These are phyloP conservation scores for Allacma fusca DNA, from an alignment of 2,888 invertebrate species.

Conservation along the genomic window DNA sequence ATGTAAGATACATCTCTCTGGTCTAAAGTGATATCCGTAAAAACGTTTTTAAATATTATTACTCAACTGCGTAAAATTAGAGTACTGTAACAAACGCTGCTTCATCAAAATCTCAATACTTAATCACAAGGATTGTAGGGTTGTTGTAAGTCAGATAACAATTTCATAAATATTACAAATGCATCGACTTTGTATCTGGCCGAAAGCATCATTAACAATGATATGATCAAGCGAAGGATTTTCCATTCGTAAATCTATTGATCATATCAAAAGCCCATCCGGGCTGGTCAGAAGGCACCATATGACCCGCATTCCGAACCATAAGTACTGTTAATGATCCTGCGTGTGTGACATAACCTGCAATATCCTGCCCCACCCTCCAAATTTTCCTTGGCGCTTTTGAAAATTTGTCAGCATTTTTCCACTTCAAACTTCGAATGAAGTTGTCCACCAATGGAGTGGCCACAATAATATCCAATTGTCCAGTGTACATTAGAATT, in stretches of 20 bases:
- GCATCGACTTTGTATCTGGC: too few relatives aligned
- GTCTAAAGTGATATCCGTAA: too few relatives aligned
- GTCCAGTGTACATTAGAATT: slow-evolving; percentile 87
- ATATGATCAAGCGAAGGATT: too few relatives aligned
- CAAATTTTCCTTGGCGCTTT: slow-evolving; percentile 74
- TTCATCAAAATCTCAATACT: too few relatives aligned
- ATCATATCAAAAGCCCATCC: slow-evolving; percentile 80
- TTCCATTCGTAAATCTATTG: slow-evolving; percentile 69
- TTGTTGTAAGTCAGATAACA: too few relatives aligned
- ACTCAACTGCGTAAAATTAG: too few relatives aligned
- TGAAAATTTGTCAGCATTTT: slow-evolving; percentile 72
- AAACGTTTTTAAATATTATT: too few relatives aligned
- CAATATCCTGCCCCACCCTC: slow-evolving; percentile 73
- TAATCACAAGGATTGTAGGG: too few relatives aligned
- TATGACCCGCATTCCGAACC: slow-evolving; percentile 80
- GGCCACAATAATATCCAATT: slow-evolving; percentile 89
- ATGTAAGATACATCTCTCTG: too few relatives aligned
- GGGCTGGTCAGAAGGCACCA: slow-evolving; percentile 77
- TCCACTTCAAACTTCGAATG: slow-evolving; percentile 76
- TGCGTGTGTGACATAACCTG: slow-evolving; percentile 78
- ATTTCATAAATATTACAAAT: too few relatives aligned
- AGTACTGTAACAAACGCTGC: too few relatives aligned
- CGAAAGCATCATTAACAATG: too few relatives aligned
- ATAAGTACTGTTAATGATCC: slow-evolving; percentile 77
- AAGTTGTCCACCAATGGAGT: slow-evolving; percentile 85